These are phyloP conservation scores for Axinella damicornis DNA, from an alignment of 37 sponge, comb jelly and placozoan species.

Conservation along the genomic window DNA sequence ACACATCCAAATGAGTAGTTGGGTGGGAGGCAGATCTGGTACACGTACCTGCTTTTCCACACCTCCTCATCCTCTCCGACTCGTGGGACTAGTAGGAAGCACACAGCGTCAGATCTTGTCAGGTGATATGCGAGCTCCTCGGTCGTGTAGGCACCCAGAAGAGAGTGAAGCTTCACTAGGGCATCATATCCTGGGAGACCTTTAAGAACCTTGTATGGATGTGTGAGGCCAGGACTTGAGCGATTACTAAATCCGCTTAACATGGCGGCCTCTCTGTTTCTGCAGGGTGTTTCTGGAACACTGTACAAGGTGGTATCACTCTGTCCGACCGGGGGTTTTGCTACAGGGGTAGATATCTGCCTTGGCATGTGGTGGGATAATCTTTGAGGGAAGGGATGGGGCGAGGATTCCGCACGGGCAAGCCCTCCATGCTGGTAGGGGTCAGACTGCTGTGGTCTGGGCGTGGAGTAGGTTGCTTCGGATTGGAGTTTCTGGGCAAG, in stretches of 20 bases:
- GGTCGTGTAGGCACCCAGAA: conserved; percentile 32
- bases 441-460: not conserved
- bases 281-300: too few species aligned
- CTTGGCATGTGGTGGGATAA: not conserved
- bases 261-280: too few species aligned
- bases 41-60: conserved; percentile 69
- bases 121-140: conserved; percentile 74
- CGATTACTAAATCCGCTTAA: not conserved
- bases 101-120: conserved; percentile 72
- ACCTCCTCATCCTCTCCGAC: conserved; percentile 64
- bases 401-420: conserved; percentile 11
- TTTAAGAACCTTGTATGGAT: conserved; percentile 10
- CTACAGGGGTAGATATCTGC: not conserved
- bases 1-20: too few species aligned
- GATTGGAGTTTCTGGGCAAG: conserved; percentile 24
- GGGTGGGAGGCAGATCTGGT: too few species aligned
- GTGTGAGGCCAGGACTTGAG: not conserved
- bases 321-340: too few species aligned
- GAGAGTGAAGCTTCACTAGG: conserved; percentile 35
- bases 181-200: conserved; percentile 50
- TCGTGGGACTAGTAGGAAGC: conserved; percentile 61
- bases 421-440: not conserved
- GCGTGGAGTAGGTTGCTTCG: not conserved
- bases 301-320: too few species aligned
- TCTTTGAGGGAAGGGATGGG: conserved; percentile 27